Base-by-base conservation (phyloP, 1,140 invertebrate species). In the Halyomorpha halys region DNA sequence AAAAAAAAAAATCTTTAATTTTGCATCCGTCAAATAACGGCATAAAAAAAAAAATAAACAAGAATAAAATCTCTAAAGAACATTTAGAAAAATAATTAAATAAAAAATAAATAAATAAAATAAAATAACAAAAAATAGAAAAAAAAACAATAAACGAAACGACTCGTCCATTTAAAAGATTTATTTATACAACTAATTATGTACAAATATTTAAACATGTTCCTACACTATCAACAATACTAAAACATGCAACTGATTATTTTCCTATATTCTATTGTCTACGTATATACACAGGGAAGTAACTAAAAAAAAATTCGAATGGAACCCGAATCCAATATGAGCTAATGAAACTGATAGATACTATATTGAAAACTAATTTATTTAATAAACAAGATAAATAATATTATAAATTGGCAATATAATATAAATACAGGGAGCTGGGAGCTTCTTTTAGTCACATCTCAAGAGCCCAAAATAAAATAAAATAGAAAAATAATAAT, bases 191-290 rank as follows among this genome's bases (percentile, higher is more conserved):
- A 44, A 39, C 34, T 25, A 49, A 25, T n/a, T 47, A 62, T 21
- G 13, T 62, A 34, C 18, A 49, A 25, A 51, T 62, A 47, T 62
- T 45, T 45, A 62, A 18, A 34, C 2, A 62, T 21, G 8, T 49
- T 62, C 61, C 61, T 62, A 62, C 61, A n/a, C 61, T 62, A 62
- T 62, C 39, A 44, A 61, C 59, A 62, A 44, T 44, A 45, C 44
- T 47, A 61, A 49, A 8, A 13, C 61, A 62, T 62, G 61, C 61
- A 62, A 27, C 45, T 45, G 44, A 62, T 49, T 18, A 21, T 49
- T 6, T 6, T 8, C 6, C 34, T 39, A 39, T 49, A n/a, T 49
- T 18, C 47, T 49, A 49, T 49, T n/a, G 21, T 6, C 47, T 49
- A 49, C 47, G 47, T 49, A 49, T 49, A 19, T 49, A 49, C 47